A percentile compares a stretch with the other conserved stretches of the same genome.
Conservation (phyloP, 2,113 vertebrate species). For the Gallinago undulata region DNA sequence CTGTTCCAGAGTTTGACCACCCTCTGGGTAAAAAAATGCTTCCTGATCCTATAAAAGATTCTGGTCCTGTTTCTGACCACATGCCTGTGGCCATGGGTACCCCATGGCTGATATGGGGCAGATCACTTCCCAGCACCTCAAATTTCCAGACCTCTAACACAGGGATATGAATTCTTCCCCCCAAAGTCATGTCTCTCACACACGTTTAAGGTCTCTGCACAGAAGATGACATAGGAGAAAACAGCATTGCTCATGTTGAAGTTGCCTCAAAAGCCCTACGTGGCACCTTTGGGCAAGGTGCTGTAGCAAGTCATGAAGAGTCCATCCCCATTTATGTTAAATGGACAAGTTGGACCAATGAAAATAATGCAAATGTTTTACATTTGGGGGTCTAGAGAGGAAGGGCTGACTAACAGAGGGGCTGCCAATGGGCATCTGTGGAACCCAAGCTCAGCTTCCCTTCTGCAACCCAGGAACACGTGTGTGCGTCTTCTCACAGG, state of each 20-base stretch:
- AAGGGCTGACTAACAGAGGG: not conserved
- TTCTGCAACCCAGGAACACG: not conserved
- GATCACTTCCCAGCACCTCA: not conserved
- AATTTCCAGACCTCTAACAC: not conserved
- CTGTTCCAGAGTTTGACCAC: not conserved
- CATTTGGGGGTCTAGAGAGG: not conserved
- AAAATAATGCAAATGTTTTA: not conserved
- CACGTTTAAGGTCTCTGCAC: not conserved
- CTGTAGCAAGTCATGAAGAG: not conserved
- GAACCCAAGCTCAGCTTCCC: not conserved
- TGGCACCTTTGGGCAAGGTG: not conserved
- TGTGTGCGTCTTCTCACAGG: not conserved
- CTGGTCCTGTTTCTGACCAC: not conserved
- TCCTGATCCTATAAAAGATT: not conserved
- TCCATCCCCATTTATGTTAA: not conserved
- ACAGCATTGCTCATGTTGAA: not conserved
- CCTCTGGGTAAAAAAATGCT: not conserved
- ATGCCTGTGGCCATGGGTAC: not conserved
- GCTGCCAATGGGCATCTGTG: rapidly evolving
- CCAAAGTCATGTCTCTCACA: not conserved
- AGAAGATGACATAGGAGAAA: not conserved
- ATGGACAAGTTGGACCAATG: not conserved
- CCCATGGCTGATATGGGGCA: not conserved
- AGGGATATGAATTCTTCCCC: not conserved
- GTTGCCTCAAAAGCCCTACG: not conserved